Conservation (phyloP, 2,888 invertebrate genomes). For the Drosophila diplacantha region DNA sequence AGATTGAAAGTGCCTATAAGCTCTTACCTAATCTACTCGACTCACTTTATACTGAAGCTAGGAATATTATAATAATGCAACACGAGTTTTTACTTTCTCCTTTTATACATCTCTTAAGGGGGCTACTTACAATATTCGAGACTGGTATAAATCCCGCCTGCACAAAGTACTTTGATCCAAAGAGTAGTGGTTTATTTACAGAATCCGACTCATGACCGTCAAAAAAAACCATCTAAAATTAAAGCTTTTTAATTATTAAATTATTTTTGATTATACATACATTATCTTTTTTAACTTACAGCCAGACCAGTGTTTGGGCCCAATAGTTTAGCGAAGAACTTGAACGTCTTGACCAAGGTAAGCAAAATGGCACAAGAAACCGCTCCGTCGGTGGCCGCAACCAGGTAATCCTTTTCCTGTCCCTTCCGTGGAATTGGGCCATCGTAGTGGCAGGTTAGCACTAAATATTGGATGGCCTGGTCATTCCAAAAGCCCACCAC, state of each 20-base stretch:
- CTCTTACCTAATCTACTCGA: background rate
- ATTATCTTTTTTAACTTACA: conserved; percentile 17
- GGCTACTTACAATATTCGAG: conserved; percentile 82
- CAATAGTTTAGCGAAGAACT: conserved; percentile 74
- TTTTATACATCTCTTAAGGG: background rate
- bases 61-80: no score
- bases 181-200: conserved; percentile 89
- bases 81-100: no score
- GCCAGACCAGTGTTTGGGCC: conserved; percentile 72
- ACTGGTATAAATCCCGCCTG: conserved; percentile 79
- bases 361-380: conserved; percentile 96
- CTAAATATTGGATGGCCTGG: conserved; percentile 81
- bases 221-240: conserved; percentile 93
- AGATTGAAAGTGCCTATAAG: background rate
- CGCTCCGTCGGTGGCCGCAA: conserved; percentile 92
- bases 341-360: conserved; percentile 84
- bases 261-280: conserved; percentile 7
- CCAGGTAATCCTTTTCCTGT: conserved; percentile 56
- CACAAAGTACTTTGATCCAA: conserved; percentile 94
- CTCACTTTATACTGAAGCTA: no score
- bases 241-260: conserved; percentile 75
- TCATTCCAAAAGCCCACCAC: conserved; percentile 85
- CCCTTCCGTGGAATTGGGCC: conserved; percentile 81
- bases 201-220: conserved; percentile 97
- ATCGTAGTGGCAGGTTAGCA: conserved; percentile 87